A percentile compares a stretch with the other conserved stretches of the same genome.
These are phyloP conservation scores for Prenolepis imparis DNA, from an alignment of 2,888 invertebrate species.

Conservation along the genomic window DNA sequence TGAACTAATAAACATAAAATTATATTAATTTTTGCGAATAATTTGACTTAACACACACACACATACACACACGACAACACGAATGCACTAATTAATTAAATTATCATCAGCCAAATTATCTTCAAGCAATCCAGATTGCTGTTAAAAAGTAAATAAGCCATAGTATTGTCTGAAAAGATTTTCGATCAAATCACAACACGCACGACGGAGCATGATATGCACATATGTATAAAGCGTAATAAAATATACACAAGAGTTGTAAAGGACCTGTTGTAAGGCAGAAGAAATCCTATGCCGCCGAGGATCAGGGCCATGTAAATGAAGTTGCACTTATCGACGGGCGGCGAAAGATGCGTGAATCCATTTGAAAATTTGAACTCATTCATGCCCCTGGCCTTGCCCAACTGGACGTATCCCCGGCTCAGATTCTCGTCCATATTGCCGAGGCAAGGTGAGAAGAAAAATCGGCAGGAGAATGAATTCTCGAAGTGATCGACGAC, in stretches of 20 bases:
- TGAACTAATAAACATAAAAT: no score
- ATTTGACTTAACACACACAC: neutral
- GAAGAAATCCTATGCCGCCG: slow-evolving; percentile 95
- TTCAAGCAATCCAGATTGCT: neutral
- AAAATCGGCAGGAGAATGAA: neutral
- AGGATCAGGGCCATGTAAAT: slow-evolving; percentile 92
- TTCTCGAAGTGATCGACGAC: neutral
- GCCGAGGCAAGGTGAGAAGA: neutral
- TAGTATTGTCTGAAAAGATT: neutral
- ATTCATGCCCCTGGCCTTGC: slow-evolving; percentile 89
- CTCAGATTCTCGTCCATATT: slow-evolving; percentile 90
- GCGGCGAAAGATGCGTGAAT: slow-evolving; percentile 89
- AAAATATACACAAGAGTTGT: slow-evolving; percentile 20
- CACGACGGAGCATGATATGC: neutral
- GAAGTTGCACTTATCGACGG: slow-evolving; percentile 90
- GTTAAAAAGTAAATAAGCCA: neutral
- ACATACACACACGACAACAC: neutral
- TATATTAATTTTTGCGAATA: no score
- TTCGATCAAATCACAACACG: slow-evolving; percentile 9
- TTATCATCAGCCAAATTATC: neutral
- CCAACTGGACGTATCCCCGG: slow-evolving; percentile 89
- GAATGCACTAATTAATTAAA: neutral
- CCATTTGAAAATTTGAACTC: slow-evolving; percentile 87
- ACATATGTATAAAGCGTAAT: slow-evolving; percentile 1
- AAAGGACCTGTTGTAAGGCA: slow-evolving; percentile 95